These are phyloP conservation scores for Ruditapes philippinarum DNA, from an alignment of 1,140 invertebrate species.

Conservation along the genomic window DNA sequence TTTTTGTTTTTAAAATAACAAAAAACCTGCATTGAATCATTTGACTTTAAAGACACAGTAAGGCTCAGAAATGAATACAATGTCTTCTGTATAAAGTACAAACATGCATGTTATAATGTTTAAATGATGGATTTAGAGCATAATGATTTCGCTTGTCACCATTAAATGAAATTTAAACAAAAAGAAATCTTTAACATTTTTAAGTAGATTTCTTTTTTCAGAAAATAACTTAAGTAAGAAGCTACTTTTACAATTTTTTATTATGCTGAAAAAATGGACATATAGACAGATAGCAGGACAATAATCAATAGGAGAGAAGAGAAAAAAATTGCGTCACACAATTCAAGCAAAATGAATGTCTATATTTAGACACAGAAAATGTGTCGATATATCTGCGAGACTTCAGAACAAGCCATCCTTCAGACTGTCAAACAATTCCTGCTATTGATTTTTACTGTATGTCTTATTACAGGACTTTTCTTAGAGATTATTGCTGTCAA, in stretches of 20 bases:
- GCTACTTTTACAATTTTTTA: not conserved
- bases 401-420: not conserved
- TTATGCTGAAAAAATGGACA: not conserved
- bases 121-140: too few species aligned
- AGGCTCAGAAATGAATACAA: too few species aligned
- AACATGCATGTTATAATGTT: too few species aligned
- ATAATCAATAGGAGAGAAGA: not conserved
- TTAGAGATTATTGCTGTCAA: not conserved
- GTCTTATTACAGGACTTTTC: not conserved
- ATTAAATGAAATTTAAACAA: not conserved
- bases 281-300: conserved; percentile 2
- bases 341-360: not conserved
- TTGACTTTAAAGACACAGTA: too few species aligned
- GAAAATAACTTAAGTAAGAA: not conserved
- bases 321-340: conserved; percentile 46
- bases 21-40: too few species aligned
- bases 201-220: not conserved
- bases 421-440: not conserved
- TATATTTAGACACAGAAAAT: conserved; percentile 10
- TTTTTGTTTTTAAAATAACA: too few species aligned
- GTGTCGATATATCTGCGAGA: conserved; percentile 21
- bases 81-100: too few species aligned
- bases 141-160: too few species aligned
- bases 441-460: conserved; percentile 19
- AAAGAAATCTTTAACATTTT: not conserved